Percentiles rank a stretch among this genome's conserved stretches.
Evolutionary conservation across 1,140 invertebrate genomes (phyloP).

Genomic region (Homalodisca vitripennis): DNA sequence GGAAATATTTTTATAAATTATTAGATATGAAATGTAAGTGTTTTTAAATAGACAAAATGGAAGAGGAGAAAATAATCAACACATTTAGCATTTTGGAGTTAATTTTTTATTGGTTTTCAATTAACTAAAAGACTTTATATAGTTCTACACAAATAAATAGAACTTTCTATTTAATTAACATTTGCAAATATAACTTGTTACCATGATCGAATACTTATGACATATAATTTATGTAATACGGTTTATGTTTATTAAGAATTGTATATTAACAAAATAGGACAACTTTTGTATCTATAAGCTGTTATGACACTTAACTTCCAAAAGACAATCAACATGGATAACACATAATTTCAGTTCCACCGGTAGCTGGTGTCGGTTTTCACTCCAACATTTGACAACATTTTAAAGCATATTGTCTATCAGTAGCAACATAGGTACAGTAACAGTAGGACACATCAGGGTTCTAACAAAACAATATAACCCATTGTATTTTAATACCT

Average conservation of each 20-base stretch:
- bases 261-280: background rate
- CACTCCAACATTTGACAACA: constrained; percentile 1
- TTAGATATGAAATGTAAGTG: no score
- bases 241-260: constrained; percentile 2
- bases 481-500: background rate
- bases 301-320: constrained; percentile 3
- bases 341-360: background rate
- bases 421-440: background rate
- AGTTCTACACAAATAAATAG: constrained; percentile 18
- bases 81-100: background rate
- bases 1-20: no score
- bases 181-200: constrained; percentile 11
- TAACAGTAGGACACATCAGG: constrained; percentile 2
- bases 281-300: constrained; percentile 16
- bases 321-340: background rate
- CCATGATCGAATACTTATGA: constrained; percentile 12
- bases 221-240: constrained; percentile 13
- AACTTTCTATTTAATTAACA: constrained; percentile 16
- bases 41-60: background rate
- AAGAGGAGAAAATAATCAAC: background rate
- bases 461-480: background rate
- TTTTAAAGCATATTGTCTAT: constrained; percentile 9
- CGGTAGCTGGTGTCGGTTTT: background rate
- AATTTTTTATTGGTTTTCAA: background rate
- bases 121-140: constrained; percentile 8